These are phyloP conservation scores for Polyploca ridens DNA, from an alignment of 2,888 invertebrate species.

Conservation along the genomic window DNA sequence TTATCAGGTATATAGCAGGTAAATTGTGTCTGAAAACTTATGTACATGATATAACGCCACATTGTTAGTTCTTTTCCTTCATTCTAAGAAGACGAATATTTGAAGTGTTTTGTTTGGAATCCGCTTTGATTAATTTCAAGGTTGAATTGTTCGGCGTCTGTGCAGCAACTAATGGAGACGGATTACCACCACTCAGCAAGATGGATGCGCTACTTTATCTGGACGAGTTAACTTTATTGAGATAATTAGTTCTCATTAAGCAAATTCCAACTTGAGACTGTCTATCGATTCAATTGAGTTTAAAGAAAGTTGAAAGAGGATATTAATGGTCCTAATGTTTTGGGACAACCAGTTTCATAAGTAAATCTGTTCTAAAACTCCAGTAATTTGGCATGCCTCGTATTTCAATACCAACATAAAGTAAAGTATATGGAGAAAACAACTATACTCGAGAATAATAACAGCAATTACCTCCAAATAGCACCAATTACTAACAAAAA, in stretches of 20 bases:
- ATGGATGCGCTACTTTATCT: slow-evolving; percentile 6
- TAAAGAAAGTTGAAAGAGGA: neutral
- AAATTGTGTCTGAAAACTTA: slow-evolving; percentile 69
- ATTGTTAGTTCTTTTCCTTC: slow-evolving; percentile 48
- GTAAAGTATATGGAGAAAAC: neutral
- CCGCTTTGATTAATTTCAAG: slow-evolving; percentile 7
- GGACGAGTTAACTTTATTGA: neutral
- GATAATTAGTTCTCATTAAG: neutral
- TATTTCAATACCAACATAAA: neutral
- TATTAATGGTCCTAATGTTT: neutral
- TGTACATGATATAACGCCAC: slow-evolving; percentile 54
- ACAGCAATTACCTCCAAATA: neutral
- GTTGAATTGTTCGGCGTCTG: slow-evolving; percentile 7
- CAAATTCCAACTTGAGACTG: neutral
- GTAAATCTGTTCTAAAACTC: no score
- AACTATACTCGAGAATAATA: neutral
- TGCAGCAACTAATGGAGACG: slow-evolving; percentile 10
- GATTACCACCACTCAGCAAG: neutral
- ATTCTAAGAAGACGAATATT: slow-evolving; percentile 40
- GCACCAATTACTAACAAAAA: neutral
- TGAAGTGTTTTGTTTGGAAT: slow-evolving; percentile 32
- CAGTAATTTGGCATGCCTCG: neutral
- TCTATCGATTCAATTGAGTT: neutral
- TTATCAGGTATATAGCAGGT: slow-evolving; percentile 57
- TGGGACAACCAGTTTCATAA: no score